These are phyloP conservation scores for Crossocerus cetratus DNA, from an alignment of 2,888 invertebrate genomes.

Conservation along the genomic window DNA sequence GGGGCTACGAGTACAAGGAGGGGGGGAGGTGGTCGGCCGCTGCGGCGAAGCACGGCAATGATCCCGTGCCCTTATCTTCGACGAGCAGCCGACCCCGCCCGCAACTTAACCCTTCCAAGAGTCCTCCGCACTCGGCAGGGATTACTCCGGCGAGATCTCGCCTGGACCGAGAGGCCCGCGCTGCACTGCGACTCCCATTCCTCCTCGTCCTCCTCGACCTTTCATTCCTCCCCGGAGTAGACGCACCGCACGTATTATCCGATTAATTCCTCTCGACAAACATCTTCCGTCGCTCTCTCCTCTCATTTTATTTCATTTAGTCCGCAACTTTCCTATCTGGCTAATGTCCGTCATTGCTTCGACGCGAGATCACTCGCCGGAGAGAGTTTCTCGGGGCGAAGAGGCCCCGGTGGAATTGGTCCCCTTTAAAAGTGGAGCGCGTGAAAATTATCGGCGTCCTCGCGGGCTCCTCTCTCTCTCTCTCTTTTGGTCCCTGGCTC, in stretches of 20 bases:
- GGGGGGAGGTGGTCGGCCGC: conserved; percentile 63
- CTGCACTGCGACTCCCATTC: not conserved
- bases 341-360: no score
- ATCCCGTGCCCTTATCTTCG: conserved; percentile 71
- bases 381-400: not conserved
- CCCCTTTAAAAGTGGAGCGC: conserved; percentile 4
- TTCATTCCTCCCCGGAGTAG: not conserved
- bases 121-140: conserved; percentile 56
- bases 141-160: conserved; percentile 57
- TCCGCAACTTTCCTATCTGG: no score
- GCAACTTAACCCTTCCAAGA: conserved; percentile 74
- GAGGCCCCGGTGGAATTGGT: not conserved
- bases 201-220: not conserved
- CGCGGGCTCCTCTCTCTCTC: not conserved
- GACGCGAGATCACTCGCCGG: no score
- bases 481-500: not conserved
- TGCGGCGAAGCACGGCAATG: conserved; percentile 67
- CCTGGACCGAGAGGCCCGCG: not conserved
- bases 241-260: not conserved
- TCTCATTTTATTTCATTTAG: no score
- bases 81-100: conserved; percentile 71
- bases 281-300: no score
- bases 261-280: not conserved
- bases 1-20: conserved; percentile 29
- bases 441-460: conserved; percentile 16